Evolutionary conservation across 2,888 invertebrate species (phyloP), one percentile per base, ranked within the genome.

Genomic region (Meta bourneti): DNA sequence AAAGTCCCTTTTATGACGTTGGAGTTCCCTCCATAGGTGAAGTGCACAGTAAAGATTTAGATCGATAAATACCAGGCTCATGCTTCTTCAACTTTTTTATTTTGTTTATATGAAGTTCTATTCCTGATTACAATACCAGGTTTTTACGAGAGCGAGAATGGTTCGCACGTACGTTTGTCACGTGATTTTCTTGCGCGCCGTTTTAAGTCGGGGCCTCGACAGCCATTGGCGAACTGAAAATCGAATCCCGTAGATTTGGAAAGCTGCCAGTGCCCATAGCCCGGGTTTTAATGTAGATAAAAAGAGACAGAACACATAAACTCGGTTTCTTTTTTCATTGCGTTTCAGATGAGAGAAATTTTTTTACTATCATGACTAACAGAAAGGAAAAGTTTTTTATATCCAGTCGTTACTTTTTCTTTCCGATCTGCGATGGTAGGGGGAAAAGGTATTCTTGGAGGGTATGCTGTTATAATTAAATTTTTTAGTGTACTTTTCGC

Each of bases 111-210:
- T 54, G 77, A 82, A 78, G 54, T 91, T 82, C 77, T 77, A 85
- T 91, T 82, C 87, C 78, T 91, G 86, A 91, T 91, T 91, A 82
- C 87, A 91, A 91, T 86, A 78, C 85, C 71, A 34, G 71, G 82
- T 91, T 91, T 61, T 91, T 91, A 91, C 78, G 91, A 82, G 87
- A 77, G 87, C 82, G 77, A 91, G 82, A 91, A 91, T 87, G 87
- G 87, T 91, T 91, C 82, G 81, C 91, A 87, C 91, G 91, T 91
- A 71, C 72, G 75, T 91, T 83, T 86, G 86, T 81, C 87, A 91
- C 86, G 91, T 86, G 87, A 91, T 87, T 87, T 90, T 87, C 77
- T 86, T 90, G 20, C 75, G 1, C 34, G 75, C 80, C 80, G 61
- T 70, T 79, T 61, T 81, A 79, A 77, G 82, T 82, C 79, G 54